Percentiles rank a stretch among this genome's conserved stretches.
phyloP scores from a whole-genome alignment of 1,140 invertebrate genomes.

The Octopus sinensis region DNA sequence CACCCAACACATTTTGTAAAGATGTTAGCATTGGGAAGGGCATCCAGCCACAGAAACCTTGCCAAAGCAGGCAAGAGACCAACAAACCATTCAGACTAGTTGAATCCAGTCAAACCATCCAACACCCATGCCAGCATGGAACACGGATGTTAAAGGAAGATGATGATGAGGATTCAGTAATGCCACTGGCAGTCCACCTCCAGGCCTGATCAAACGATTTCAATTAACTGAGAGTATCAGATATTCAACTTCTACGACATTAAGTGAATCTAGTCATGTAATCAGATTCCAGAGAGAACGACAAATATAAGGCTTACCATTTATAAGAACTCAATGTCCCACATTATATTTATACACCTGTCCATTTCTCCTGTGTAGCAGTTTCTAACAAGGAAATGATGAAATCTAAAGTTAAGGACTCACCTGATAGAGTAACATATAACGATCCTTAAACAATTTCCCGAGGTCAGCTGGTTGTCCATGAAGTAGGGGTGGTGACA shows the following conservation, averaged over 20 bases:
- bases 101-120: too few relatives aligned
- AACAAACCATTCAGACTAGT: too few relatives aligned
- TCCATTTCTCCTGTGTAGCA: not conserved
- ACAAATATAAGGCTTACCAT: not conserved
- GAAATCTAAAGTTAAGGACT: not conserved
- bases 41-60: too few relatives aligned
- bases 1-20: too few relatives aligned
- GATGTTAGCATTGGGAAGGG: too few relatives aligned
- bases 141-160: too few relatives aligned
- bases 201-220: not conserved
- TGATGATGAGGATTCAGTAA: too few relatives aligned
- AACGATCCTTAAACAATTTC: slow-evolving; percentile 70
- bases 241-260: not conserved
- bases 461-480: slow-evolving; percentile 71
- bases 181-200: too few relatives aligned
- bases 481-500: slow-evolving; percentile 62
- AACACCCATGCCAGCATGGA: too few relatives aligned
- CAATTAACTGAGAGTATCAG: not conserved
- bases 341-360: not conserved
- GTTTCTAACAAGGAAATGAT: not conserved
- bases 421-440: slow-evolving; percentile 56
- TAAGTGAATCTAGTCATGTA: not conserved
- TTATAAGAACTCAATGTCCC: not conserved
- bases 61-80: too few relatives aligned
- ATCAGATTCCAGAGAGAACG: not conserved